Conservation (phyloP, 2,113 vertebrate species). For the Forbesichthys papilliferus region DNA sequence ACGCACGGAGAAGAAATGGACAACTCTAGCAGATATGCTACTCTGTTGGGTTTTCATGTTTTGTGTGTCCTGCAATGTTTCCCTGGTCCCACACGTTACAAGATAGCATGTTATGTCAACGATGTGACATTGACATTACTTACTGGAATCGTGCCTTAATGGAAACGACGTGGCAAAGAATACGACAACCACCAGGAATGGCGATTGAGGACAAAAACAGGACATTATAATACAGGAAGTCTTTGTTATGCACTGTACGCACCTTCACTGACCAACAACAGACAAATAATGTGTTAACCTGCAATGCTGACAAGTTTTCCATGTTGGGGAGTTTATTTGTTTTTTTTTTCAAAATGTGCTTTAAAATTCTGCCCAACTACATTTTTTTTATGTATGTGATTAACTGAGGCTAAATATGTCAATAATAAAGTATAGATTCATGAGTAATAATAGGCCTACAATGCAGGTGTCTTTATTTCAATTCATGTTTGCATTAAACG, state of each 20-base stretch:
- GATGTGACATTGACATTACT: constrained; percentile 1
- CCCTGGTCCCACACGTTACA: background rate
- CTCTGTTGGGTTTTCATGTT: no score
- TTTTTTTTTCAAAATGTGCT: constrained; percentile 2
- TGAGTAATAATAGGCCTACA: no score
- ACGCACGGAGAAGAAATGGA: constrained; percentile 83
- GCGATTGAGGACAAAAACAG: background rate
- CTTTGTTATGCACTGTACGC: constrained; percentile 10
- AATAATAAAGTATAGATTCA: no score
- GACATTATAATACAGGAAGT: constrained; percentile 15
- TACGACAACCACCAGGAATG: constrained; percentile 2
- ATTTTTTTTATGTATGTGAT: background rate
- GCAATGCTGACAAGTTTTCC: background rate
- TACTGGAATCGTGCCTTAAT: constrained; percentile 53
- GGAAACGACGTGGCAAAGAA: constrained; percentile 2
- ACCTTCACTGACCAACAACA: constrained; percentile 15
- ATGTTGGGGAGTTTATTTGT: constrained; percentile 14
- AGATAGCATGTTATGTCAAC: background rate
- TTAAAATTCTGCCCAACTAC: constrained; percentile 16
- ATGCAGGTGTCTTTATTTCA: no score
- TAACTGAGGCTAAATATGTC: no score
- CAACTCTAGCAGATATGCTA: constrained; percentile 51
- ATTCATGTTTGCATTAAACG: no score
- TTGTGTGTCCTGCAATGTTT: no score
- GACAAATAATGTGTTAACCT: background rate